phyloP scores from a whole-genome alignment of 2,888 invertebrate species.

The Dryomyza anilis region DNA sequence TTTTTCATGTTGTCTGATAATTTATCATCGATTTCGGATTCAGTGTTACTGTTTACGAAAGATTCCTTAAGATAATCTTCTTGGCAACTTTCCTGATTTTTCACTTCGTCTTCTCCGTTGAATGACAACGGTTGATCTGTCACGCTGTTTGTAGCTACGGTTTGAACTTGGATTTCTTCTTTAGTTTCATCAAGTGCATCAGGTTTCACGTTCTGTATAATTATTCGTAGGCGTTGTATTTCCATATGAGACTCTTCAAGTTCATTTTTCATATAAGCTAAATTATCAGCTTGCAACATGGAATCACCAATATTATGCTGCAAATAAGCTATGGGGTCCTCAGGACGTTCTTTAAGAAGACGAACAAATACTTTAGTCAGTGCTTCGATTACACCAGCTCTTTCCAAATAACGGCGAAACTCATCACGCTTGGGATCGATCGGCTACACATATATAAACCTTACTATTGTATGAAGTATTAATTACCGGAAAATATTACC shows the following conservation, averaged over 20 bases:
- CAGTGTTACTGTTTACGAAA: too few species aligned
- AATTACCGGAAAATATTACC: conserved; percentile 34
- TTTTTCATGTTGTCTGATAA: too few species aligned
- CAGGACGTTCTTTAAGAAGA: conserved; percentile 53
- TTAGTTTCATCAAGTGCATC: conserved; percentile 38
- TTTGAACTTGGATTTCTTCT: not conserved
- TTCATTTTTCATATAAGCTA: conserved; percentile 50
- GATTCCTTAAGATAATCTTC: too few species aligned
- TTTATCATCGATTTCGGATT: too few species aligned
- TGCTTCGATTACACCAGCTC: conserved; percentile 57
- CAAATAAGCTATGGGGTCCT: conserved; percentile 57
- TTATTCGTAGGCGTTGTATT: conserved; percentile 47
- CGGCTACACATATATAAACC: conserved; percentile 44
- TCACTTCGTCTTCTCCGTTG: not conserved
- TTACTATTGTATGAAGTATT: not conserved
- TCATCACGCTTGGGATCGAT: conserved; percentile 61
- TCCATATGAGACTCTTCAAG: conserved; percentile 49
- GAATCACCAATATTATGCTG: conserved; percentile 53
- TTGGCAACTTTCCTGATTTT: not conserved
- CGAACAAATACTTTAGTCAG: conserved; percentile 57
- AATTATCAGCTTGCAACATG: conserved; percentile 50
- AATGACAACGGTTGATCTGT: not conserved
- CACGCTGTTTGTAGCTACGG: not conserved
- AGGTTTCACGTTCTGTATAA: conserved; percentile 48
- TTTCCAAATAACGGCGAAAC: conserved; percentile 59